A percentile compares a stretch with the other conserved stretches of the same genome.
Conservation (phyloP, 2,797 vertebrate genomes). For the Tiaroga cobitis region DNA sequence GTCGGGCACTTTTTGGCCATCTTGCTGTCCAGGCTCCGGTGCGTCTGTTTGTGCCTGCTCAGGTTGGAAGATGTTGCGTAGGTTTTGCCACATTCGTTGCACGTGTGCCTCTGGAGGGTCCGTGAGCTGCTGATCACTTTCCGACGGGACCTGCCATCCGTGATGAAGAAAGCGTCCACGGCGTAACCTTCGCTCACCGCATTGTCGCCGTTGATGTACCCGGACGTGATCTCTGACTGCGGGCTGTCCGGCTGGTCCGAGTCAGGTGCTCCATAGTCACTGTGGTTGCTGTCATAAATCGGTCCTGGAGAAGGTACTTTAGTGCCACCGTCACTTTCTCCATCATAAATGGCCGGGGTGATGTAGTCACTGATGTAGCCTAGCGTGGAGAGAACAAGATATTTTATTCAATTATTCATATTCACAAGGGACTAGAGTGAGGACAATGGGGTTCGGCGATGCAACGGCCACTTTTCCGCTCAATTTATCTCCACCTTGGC, state of each 20-base stretch:
- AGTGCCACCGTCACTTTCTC: constrained; percentile 84
- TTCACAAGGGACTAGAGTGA: constrained; percentile 48
- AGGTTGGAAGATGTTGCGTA: constrained; percentile 95
- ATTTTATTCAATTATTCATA: constrained; percentile 63
- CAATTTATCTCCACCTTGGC: constrained; percentile 50
- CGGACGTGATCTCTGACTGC: constrained; percentile 85
- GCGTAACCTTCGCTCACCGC: constrained; percentile 93
- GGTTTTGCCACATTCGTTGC: constrained; percentile 91
- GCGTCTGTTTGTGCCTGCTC: constrained; percentile 96
- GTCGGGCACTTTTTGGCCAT: constrained; percentile 93
- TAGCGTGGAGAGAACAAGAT: constrained; percentile 65
- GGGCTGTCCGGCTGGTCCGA: constrained; percentile 90
- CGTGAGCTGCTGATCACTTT: constrained; percentile 80
- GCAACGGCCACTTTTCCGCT: constrained; percentile 66
- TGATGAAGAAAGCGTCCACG: constrained; percentile 94
- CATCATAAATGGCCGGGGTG: constrained; percentile 86
- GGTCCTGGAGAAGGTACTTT: constrained; percentile 90
- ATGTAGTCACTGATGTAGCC: constrained; percentile 94
- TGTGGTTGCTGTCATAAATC: constrained; percentile 87
- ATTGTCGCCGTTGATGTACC: constrained; percentile 93
- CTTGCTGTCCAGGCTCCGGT: constrained; percentile 95
- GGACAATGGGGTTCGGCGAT: constrained; percentile 53
- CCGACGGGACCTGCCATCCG: constrained; percentile 88
- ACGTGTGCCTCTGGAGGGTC: constrained; percentile 84
- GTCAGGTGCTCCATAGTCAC: constrained; percentile 87